These are phyloP conservation scores for Diadema setosum DNA, from an alignment of 35 echinoderm and acorn worm genomes.

Conservation along the genomic window DNA sequence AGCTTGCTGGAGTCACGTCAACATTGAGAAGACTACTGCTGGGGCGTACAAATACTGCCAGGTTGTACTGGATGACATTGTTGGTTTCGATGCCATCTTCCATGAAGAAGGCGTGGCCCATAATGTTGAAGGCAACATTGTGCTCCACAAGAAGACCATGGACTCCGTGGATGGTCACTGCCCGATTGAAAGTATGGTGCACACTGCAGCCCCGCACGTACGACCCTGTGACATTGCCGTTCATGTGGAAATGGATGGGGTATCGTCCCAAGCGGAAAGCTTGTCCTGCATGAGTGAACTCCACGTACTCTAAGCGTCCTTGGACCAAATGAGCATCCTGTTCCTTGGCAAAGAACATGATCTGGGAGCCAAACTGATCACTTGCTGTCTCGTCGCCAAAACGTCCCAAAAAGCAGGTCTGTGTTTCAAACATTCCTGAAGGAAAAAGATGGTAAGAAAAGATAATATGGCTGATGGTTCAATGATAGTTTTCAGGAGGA, in stretches of 20 bases:
- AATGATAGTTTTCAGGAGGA: not conserved
- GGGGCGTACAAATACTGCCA: conserved; percentile 63
- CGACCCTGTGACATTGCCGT: conserved; percentile 57
- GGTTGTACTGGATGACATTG: conserved; percentile 85
- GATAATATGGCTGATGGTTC: not conserved
- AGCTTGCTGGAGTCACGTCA: conserved; percentile 72
- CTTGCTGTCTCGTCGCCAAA: conserved; percentile 81
- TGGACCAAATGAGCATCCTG: conserved; percentile 34
- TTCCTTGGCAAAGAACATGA: conserved; percentile 70
- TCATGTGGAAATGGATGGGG: conserved; percentile 83
- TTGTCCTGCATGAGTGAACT: conserved; percentile 78
- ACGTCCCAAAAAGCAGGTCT: conserved; percentile 74
- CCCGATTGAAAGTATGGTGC: conserved; percentile 70
- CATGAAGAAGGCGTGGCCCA: conserved; percentile 77
- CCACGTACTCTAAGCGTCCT: conserved; percentile 61
- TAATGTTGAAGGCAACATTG: conserved; percentile 77
- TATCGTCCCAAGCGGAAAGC: conserved; percentile 83
- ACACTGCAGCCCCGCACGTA: conserved; percentile 76
- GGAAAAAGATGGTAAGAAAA: not conserved
- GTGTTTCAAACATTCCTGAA: conserved; percentile 69
- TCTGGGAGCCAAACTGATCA: conserved; percentile 69
- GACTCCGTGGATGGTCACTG: conserved; percentile 61
- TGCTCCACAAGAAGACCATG: conserved; percentile 70
- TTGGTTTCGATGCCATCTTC: conserved; percentile 79
- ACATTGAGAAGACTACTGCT: conserved; percentile 73